Conservation (phyloP, 1,140 invertebrate genomes). For the Ephestia elutella region DNA sequence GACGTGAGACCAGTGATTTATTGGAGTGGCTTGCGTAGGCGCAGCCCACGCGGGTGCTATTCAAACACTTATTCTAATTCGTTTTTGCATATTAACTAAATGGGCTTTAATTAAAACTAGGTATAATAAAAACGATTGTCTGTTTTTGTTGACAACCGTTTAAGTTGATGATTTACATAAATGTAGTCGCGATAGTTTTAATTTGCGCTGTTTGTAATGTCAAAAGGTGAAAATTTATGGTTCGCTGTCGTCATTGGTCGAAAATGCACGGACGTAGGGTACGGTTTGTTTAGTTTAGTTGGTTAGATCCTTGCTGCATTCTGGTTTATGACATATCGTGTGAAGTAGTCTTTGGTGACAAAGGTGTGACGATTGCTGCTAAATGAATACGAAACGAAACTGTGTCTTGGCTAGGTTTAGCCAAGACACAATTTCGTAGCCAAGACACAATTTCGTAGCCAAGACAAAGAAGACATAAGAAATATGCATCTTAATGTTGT, state of each 20-base stretch:
- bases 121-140: background rate
- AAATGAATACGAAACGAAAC: too few relatives aligned
- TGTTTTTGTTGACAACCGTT: background rate
- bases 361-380: background rate
- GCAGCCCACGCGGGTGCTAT: constrained; percentile 42
- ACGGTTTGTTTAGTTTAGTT: background rate
- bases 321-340: background rate
- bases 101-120: constrained; percentile 11
- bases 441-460: too few relatives aligned
- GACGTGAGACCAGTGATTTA: constrained; percentile 41
- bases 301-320: background rate
- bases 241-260: background rate
- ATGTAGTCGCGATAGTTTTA: background rate
- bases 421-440: too few relatives aligned
- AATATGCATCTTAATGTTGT: too few relatives aligned
- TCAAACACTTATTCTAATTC: constrained; percentile 36
- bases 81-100: constrained; percentile 46
- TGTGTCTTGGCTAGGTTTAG: background rate
- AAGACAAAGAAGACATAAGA: too few relatives aligned
- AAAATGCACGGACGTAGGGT: background rate
- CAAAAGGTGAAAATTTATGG: background rate
- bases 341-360: background rate
- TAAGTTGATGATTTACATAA: background rate
- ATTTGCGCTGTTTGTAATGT: background rate
- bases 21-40: constrained; percentile 34